Evolutionary conservation across 2,888 invertebrate species (phyloP), one percentile per base, ranked within the genome.

Genomic region (Phyllotreta striolata): DNA sequence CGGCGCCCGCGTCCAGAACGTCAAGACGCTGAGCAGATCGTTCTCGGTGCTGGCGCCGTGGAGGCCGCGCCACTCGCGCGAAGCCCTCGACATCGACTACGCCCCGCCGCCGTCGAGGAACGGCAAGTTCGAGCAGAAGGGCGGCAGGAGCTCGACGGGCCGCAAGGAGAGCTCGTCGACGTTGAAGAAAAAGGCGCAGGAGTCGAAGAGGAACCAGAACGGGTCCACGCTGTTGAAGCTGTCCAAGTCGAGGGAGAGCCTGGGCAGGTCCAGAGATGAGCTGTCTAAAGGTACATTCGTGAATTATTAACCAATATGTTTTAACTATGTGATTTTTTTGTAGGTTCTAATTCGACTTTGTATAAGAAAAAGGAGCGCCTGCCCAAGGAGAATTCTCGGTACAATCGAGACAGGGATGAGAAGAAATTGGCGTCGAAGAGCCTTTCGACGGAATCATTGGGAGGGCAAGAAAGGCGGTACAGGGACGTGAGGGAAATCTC

Each of bases 31-130:
- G 24, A 91, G 92, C 8, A 85, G 89, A 54, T 92, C 92, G 66
- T 92, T 93, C 73, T 92, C 92, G 3, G 89, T 93, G 71, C 85
- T 93, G 76, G 92, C 93, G 0, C 93, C 93, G 3, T 93, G 93
- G 93, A 89, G 89, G 64, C 93, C 93, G 1, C 86, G 88, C 68
- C 89, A 90, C 75, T 85, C 88, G 75, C 85, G 85, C 74, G 92
- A 92, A 73, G 88, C 87, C 58, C 87, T 89, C 76, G 92, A 92
- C 81, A 90, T 92, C 24, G 91, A 92, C 77, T 92, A 92, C 81
- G 90, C 90, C 9, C 91, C 91, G 74, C 84, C 86, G 74, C 84
- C 81, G 60, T 81, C 84, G 43, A 79, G 79, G 67, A 79, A 82
- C 77, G 72, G 82, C 76, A 82, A 84, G 72, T 80, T 79, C 74